A percentile compares a stretch with the other conserved stretches of the same genome.
These are phyloP conservation scores for Scaeva pyrastri DNA, from an alignment of 2,888 invertebrate species.

Conservation along the genomic window DNA sequence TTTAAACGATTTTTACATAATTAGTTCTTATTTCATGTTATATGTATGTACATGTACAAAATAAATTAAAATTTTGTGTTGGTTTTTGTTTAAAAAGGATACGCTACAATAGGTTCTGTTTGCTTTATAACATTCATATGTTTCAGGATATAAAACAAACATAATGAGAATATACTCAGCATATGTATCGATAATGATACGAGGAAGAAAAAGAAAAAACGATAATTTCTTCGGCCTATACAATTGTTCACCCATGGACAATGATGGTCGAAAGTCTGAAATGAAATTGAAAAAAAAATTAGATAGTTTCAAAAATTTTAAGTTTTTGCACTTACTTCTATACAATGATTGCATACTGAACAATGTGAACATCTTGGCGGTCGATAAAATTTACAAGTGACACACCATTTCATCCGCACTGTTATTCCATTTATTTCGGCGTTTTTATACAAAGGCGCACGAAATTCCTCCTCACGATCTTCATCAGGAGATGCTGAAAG, in stretches of 20 bases:
- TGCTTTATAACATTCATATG: constrained; percentile 92
- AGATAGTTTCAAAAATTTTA: constrained; percentile 24
- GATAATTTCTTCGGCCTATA: constrained; percentile 98
- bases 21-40: not conserved
- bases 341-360: constrained; percentile 99
- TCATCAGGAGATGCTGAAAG: constrained; percentile 95
- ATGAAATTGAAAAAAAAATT: constrained; percentile 78
- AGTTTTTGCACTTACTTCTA: constrained; percentile 91
- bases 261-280: constrained; percentile 99
- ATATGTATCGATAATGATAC: constrained; percentile 98
- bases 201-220: constrained; percentile 99
- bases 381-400: constrained; percentile 99
- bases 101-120: constrained; percentile 93
- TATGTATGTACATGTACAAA: not conserved
- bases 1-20: no score
- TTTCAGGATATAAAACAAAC: constrained; percentile 95
- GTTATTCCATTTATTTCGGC: constrained; percentile 99
- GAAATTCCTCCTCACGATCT: constrained; percentile 98
- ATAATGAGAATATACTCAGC: constrained; percentile 97
- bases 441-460: constrained; percentile 97
- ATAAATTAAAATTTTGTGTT: not conserved
- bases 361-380: constrained; percentile 99
- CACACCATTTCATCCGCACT: constrained; percentile 99
- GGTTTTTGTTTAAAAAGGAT: constrained; percentile 87
- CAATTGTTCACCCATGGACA: constrained; percentile 99